Evolutionary conservation across 2,888 invertebrate species (phyloP), one percentile per base, ranked within the genome.

Genomic region (Tethea ocularis): DNA sequence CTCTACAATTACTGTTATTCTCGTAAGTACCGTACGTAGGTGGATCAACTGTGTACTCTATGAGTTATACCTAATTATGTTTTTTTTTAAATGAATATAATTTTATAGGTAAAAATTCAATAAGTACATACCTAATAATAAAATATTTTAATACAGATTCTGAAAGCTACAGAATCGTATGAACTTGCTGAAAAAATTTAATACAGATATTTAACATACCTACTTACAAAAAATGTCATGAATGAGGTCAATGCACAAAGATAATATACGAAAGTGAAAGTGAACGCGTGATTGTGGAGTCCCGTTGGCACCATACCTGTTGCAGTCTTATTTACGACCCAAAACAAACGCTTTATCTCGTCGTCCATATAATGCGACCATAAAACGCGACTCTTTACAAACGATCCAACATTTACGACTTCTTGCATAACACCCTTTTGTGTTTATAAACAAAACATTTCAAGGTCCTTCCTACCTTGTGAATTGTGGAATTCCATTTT

Each of bases 311-410:
- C 78, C 73, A 82, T 93, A 93, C 93, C 93, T 92, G 93, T 93
- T 93, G 93, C 92, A 87, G 89, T 83, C 88, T 90, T 91, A 93
- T 93, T 93, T 93, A 92, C 88, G 93, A 91, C 86, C 92, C 90
- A 91, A 91, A 93, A 93, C 93, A 93, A 90, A 83, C 91, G 90
- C 89, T 91, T 91, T 91, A 92, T 92, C 92, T 92, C 89, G 77
- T 81, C 86, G 86, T 84, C 87, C 88, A 90, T 84, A 88, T 89
- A 91, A 89, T 88, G 80, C 88, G 88, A 82, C 87, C 87, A 88
- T 91, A 88, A 89, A 92, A 90, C 86, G 86, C 83, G 84, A 87
- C 88, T 87, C 86, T 84, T 82, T 78, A 80, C 83, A 83, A 78
- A 53, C 74, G 71, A 79, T 78, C 75, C 75, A 77, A 80, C 83